These are phyloP conservation scores for Oncorhynchus kisutch DNA, from an alignment of 2,113 vertebrate species.

Conservation along the genomic window DNA sequence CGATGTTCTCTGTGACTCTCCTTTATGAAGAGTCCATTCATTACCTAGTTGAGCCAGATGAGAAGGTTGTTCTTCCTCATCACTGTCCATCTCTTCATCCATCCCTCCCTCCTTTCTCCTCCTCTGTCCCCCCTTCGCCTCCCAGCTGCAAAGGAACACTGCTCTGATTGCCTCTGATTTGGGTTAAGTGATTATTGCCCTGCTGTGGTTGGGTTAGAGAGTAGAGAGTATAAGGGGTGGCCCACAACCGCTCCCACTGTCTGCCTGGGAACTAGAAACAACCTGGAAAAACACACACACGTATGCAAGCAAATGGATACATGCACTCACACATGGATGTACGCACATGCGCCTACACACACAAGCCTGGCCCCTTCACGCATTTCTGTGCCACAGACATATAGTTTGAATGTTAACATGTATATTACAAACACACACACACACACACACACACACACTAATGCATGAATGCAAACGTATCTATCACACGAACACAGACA, in stretches of 20 bases:
- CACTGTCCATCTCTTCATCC: conserved; percentile 49
- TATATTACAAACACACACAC: no score
- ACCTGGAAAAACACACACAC: no score
- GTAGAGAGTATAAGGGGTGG: conserved; percentile 48
- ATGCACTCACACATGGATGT: no score
- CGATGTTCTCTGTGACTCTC: conserved; percentile 19
- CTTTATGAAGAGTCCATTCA: background rate
- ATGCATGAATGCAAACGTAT: background rate
- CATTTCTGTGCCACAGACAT: background rate
- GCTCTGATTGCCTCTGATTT: conserved; percentile 90
- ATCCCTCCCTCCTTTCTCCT: background rate
- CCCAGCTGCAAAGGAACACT: conserved; percentile 83
- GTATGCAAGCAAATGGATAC: no score
- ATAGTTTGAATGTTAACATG: background rate
- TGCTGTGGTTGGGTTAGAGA: conserved; percentile 80
- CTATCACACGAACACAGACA: background rate
- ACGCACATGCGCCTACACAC: no score
- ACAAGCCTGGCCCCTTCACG: no score
- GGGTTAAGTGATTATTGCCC: conserved; percentile 98
- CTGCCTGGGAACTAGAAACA: conserved; percentile 2
- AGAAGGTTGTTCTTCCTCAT: conserved; percentile 56
- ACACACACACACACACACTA: background rate
- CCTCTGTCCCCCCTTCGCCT: conserved; percentile 37
- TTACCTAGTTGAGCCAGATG: background rate
- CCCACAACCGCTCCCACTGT: conserved; percentile 51